Evolutionary conservation across 2,888 invertebrate genomes (phyloP).

Genomic region (Megastigmus dorsalis): DNA sequence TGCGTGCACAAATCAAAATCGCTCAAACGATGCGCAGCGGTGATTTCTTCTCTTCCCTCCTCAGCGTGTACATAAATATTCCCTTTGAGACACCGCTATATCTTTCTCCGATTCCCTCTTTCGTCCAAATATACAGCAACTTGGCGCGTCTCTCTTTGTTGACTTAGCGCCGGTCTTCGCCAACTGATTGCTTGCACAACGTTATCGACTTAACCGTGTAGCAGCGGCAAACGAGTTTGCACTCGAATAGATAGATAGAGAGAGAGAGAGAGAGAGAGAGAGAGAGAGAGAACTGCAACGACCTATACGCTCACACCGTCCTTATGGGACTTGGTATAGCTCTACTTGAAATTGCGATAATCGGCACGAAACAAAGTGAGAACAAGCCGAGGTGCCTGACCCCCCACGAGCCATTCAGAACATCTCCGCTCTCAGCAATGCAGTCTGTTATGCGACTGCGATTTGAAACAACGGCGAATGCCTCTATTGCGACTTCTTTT

Average conservation of each 20-base stretch:
- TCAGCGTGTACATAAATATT: constrained; percentile 36
- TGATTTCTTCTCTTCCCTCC: neutral
- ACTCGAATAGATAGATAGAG: too few relatives aligned
- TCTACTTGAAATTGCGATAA: neutral
- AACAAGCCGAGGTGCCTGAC: too few relatives aligned
- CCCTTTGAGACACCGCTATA: constrained; percentile 32
- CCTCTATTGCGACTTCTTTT: too few relatives aligned
- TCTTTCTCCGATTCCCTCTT: neutral
- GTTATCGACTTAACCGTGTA: constrained; percentile 41
- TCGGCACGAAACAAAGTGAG: constrained; percentile 9
- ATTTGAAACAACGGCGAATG: too few relatives aligned
- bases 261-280: too few relatives aligned
- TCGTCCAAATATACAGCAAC: neutral
- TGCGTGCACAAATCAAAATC: too few relatives aligned
- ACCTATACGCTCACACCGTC: too few relatives aligned
- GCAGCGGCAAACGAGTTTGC: neutral
- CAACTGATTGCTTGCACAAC: constrained; percentile 46
- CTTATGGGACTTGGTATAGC: too few relatives aligned
- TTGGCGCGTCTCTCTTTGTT: constrained; percentile 9
- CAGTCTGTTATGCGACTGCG: too few relatives aligned
- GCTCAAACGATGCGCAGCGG: neutral
- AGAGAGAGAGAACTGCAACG: too few relatives aligned
- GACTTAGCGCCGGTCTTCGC: constrained; percentile 27
- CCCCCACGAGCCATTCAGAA: too few relatives aligned
- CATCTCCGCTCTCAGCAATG: too few relatives aligned